These are phyloP conservation scores for Macrocentrus cingulum DNA, from an alignment of 1,140 invertebrate species.

Conservation along the genomic window DNA sequence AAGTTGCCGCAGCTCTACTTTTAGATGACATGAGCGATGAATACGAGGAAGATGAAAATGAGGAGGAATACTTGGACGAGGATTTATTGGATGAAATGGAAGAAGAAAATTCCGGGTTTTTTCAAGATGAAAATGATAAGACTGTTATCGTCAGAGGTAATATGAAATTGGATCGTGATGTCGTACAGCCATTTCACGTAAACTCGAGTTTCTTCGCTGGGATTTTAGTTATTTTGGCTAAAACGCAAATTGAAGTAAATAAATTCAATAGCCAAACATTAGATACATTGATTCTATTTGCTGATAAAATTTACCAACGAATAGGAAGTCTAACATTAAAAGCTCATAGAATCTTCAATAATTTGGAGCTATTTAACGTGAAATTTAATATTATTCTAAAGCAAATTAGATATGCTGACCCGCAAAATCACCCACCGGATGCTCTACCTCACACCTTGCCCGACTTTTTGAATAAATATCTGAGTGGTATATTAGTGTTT, in stretches of 20 bases:
- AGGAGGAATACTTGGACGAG: too few relatives aligned
- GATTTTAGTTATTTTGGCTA: constrained; percentile 45
- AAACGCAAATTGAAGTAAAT: constrained; percentile 36
- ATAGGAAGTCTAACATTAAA: constrained; percentile 42
- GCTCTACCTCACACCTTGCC: constrained; percentile 28
- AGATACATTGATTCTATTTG: constrained; percentile 40
- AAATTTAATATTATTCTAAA: constrained; percentile 45
- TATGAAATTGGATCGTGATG: constrained; percentile 31
- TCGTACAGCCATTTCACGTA: constrained; percentile 33
- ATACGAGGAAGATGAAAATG: too few relatives aligned
- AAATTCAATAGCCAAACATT: constrained; percentile 35
- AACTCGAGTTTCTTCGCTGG: constrained; percentile 47
- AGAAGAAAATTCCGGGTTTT: constrained; percentile 28
- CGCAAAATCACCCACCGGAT: constrained; percentile 34
- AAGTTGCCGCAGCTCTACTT: too few relatives aligned
- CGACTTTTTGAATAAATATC: constrained; percentile 36
- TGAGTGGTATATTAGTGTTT: constrained; percentile 49
- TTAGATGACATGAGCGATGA: too few relatives aligned
- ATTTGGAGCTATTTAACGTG: constrained; percentile 36
- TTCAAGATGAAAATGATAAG: constrained; percentile 30
- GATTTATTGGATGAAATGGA: too few relatives aligned
- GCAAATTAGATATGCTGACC: constrained; percentile 40
- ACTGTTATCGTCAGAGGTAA: constrained; percentile 40
- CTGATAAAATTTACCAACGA: constrained; percentile 37
- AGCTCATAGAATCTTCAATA: constrained; percentile 38